A percentile compares a stretch with the other conserved stretches of the same genome.
Conservation (phyloP, 2,888 invertebrate genomes). For the Colletes collaris region DNA sequence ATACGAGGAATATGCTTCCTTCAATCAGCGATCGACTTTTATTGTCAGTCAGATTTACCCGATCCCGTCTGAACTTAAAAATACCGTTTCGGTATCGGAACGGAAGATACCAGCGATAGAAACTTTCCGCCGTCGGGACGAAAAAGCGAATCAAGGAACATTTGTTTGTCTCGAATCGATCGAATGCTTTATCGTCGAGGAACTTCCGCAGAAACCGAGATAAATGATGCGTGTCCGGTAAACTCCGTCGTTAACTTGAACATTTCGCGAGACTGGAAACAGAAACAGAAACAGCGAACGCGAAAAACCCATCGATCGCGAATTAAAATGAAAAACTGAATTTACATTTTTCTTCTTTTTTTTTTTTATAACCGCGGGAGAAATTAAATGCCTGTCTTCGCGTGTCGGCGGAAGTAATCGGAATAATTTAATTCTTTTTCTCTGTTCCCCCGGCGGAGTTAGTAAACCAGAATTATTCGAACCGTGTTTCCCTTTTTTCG, state of each 20-base stretch:
- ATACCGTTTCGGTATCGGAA: neutral
- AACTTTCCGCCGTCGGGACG: neutral
- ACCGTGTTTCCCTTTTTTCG: too few relatives aligned
- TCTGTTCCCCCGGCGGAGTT: too few relatives aligned
- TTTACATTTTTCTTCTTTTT: too few relatives aligned
- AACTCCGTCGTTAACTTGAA: constrained; percentile 9
- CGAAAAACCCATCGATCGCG: too few relatives aligned
- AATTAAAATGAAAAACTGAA: too few relatives aligned
- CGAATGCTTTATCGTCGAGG: neutral
- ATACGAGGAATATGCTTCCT: neutral
- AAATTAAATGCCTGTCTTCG: too few relatives aligned
- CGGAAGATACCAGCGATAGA: constrained; percentile 12
- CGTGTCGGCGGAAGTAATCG: too few relatives aligned
- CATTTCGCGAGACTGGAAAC: neutral
- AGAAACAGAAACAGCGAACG: too few relatives aligned
- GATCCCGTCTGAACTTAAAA: neutral
- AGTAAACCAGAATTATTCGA: too few relatives aligned
- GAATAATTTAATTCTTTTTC: too few relatives aligned
- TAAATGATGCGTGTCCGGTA: constrained; percentile 18
- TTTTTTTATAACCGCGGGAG: too few relatives aligned
- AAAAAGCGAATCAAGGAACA: constrained; percentile 3
- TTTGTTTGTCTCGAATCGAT: constrained; percentile 14
- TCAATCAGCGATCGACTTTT: neutral
- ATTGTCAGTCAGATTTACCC: constrained; percentile 3
- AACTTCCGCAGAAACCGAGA: constrained; percentile 2